phyloP scores from a whole-genome alignment of 2,888 invertebrate species.

The Melieria crassipennis region DNA sequence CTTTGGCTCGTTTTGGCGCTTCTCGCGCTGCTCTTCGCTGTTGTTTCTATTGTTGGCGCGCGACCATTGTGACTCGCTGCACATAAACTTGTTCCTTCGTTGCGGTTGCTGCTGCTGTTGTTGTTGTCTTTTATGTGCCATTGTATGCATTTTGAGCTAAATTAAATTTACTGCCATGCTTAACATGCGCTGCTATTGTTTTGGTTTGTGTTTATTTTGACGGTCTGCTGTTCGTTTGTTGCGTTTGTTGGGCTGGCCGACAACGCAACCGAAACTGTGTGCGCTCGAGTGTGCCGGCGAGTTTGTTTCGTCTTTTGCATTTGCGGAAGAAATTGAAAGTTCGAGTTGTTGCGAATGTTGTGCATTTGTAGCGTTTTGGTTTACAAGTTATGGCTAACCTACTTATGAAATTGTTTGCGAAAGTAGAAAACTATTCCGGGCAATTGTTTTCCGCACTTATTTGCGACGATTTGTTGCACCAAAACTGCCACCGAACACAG shows the following conservation, averaged over 20 bases:
- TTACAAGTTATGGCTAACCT: too few relatives aligned
- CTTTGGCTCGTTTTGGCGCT: too few relatives aligned
- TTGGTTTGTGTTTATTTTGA: not conserved
- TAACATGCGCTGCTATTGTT: not conserved
- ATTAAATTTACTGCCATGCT: constrained; percentile 6
- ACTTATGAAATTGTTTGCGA: too few relatives aligned
- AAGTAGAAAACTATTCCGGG: too few relatives aligned
- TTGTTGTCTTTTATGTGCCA: constrained; percentile 1
- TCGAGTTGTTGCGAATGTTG: constrained; percentile 4
- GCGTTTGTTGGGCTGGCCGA: not conserved
- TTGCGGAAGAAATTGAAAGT: constrained; percentile 30
- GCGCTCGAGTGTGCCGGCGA: not conserved
- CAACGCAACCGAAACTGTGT: not conserved
- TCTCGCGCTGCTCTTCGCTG: too few relatives aligned
- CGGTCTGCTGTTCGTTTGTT: not conserved
- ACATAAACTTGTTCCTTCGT: too few relatives aligned
- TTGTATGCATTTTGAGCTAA: constrained; percentile 4
- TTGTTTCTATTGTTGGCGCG: too few relatives aligned
- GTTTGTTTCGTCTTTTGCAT: constrained; percentile 4
- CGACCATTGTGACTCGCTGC: too few relatives aligned
- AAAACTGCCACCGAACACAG: not conserved
- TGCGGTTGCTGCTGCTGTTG: not conserved
- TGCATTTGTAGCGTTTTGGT: too few relatives aligned
- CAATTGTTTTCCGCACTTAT: not conserved
- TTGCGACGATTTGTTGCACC: not conserved